These are phyloP conservation scores for Parnassius glacialis DNA, from an alignment of 2,888 invertebrate genomes.

Conservation along the genomic window DNA sequence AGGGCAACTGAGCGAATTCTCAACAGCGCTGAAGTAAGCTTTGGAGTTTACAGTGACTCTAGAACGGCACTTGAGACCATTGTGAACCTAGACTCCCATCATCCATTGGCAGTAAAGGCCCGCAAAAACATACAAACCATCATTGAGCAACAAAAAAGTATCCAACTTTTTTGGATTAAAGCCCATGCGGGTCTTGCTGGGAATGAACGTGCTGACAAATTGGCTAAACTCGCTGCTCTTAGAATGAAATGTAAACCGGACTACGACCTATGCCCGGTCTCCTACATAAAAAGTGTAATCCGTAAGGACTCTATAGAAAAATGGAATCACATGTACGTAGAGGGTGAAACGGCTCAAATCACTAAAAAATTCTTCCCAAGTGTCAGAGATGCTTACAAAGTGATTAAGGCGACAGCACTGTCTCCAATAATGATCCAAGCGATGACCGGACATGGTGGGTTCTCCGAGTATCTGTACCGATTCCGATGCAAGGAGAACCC, in stretches of 20 bases:
- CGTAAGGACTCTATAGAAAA: background rate
- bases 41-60: too few species aligned
- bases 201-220: too few species aligned
- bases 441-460: background rate
- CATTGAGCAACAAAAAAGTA: too few species aligned
- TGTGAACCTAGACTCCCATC: too few species aligned
- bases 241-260: background rate
- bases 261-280: background rate
- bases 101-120: too few species aligned
- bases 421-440: background rate
- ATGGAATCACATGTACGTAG: background rate
- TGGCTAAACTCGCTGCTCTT: background rate
- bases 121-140: too few species aligned
- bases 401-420: background rate
- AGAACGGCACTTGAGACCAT: too few species aligned
- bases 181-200: too few species aligned
- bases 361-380: background rate
- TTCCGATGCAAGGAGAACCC: too few species aligned
- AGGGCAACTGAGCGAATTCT: too few species aligned
- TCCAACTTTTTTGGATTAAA: too few species aligned
- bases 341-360: background rate
- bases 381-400: background rate
- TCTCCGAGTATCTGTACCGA: background rate
- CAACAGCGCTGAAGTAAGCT: too few species aligned
- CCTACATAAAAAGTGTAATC: background rate